Base-by-base conservation (phyloP, 1,140 invertebrate genomes). In the Phortica variegata region DNA sequence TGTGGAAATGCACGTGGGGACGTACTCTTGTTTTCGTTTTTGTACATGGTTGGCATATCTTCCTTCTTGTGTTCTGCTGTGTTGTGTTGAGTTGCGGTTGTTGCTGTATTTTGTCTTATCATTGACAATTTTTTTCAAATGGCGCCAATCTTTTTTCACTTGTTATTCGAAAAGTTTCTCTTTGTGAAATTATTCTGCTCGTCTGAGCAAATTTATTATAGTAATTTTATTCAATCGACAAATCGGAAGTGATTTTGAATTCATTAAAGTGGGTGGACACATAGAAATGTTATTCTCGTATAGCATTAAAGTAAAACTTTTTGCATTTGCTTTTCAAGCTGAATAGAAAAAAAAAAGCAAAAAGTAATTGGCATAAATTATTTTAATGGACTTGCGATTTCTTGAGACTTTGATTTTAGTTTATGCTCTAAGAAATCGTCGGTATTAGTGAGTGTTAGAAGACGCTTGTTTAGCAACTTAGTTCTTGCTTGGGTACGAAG, bases 161-260 rank as follows among this genome's bases (percentile, higher is more conserved):
- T 39, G 60, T 58, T 50, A 49, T 63, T 54, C 65, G 45, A 47
- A 60, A 56, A 53, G 45, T 54, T 43, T 23, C 41, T 62, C 42
- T 65, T 47, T 44, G 58, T 42, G 55, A 57, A 65, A 61, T 68
- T 68, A 62, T 52, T 34, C 58, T 49, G 37, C 47, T 31, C 23
- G 17, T 36, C 4, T 45, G 63, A 43, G 38, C 61, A 51, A 62
- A 71, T 70, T 70, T 70, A 71, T 70, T 63, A 65, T 57, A 55
- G 69, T 60, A 54, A 63, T 73, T 73, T 69, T 69, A 73, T 73
- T 73, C 69, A 73, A 73, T 73, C 69, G 69, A 73, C 69, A 73
- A 73, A 73, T 73, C 68, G 69, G 63, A 73, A 73, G 59, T 69
- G 61, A 72, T 68, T 65, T 61, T 68, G 68, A 71, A 62, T 71